phyloP scores from a whole-genome alignment of 2,113 vertebrate genomes.

The Anguilla rostrata region DNA sequence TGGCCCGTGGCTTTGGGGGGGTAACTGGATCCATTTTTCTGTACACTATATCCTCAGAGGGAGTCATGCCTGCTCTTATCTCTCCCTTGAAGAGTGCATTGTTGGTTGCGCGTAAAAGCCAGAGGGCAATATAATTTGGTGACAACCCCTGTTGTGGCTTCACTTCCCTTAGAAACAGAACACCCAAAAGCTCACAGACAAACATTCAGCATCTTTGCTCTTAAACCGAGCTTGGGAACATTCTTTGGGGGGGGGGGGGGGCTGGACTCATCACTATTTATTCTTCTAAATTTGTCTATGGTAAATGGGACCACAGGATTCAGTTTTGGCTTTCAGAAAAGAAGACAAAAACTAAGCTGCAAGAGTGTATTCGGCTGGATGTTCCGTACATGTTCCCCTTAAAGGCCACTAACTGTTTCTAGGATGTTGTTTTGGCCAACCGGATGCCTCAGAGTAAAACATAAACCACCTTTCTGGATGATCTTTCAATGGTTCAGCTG shows the following conservation, averaged over 20 bases:
- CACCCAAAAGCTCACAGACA: background rate
- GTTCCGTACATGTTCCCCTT: background rate
- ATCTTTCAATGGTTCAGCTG: background rate
- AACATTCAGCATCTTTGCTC: background rate
- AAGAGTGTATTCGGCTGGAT: background rate
- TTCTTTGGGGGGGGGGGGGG: too few relatives aligned
- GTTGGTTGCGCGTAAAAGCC: background rate
- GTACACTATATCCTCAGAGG: background rate
- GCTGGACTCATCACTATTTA: too few relatives aligned
- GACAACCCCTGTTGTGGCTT: background rate
- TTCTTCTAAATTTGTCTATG: too few relatives aligned
- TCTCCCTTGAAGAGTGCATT: background rate
- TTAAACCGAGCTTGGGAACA: background rate
- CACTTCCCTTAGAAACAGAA: background rate
- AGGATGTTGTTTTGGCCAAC: background rate
- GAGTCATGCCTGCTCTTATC: background rate
- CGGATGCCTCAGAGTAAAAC: background rate
- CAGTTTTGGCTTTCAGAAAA: too few relatives aligned
- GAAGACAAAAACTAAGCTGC: background rate
- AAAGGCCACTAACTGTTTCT: background rate
- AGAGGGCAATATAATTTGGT: background rate
- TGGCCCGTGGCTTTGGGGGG: background rate
- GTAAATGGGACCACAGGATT: too few relatives aligned
- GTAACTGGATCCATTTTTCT: background rate
- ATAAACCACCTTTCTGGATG: background rate